phyloP scores from a whole-genome alignment of 2,888 invertebrate genomes.

The Scelioninae gen. 1 region DNA sequence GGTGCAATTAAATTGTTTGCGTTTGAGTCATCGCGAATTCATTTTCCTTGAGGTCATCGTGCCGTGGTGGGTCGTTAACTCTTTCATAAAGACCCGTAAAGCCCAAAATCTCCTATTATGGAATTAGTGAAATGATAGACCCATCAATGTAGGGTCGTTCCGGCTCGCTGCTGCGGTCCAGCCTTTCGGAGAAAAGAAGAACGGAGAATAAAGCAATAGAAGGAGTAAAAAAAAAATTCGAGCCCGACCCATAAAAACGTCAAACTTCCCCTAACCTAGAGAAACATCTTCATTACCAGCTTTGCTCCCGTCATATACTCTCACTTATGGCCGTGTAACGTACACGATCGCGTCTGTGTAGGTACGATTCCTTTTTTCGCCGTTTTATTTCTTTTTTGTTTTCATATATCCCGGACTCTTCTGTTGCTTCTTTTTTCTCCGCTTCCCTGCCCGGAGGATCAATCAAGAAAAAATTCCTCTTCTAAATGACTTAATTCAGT shows the following conservation, averaged over 20 bases:
- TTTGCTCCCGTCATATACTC: conserved; percentile 69
- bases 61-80: conserved; percentile 76
- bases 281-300: conserved; percentile 84
- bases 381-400: conserved; percentile 14
- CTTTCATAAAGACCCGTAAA: too few relatives aligned
- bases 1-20: conserved; percentile 25
- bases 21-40: conserved; percentile 4
- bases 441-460: conserved; percentile 59
- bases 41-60: conserved; percentile 72
- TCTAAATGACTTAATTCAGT: conserved; percentile 66
- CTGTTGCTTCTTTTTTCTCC: conserved; percentile 31
- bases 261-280: conserved; percentile 84
- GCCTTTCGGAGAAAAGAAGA: conserved; percentile 76
- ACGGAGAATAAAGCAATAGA: conserved; percentile 69
- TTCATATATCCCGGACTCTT: conserved; percentile 18
- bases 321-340: conserved; percentile 49
- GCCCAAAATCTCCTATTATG: too few relatives aligned
- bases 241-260: conserved; percentile 84
- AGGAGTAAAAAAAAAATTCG: conserved; percentile 76
- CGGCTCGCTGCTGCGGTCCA: conserved; percentile 72
- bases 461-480: conserved; percentile 68
- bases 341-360: conserved; percentile 44
- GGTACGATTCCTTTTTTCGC: conserved; percentile 38
- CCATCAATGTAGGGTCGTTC: conserved; percentile 79
- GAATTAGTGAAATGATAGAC: too few relatives aligned